Percentiles rank a stretch among this genome's conserved stretches.
Conservation (phyloP, 2,888 invertebrate genomes). For the Scaptomyza tumidula region DNA sequence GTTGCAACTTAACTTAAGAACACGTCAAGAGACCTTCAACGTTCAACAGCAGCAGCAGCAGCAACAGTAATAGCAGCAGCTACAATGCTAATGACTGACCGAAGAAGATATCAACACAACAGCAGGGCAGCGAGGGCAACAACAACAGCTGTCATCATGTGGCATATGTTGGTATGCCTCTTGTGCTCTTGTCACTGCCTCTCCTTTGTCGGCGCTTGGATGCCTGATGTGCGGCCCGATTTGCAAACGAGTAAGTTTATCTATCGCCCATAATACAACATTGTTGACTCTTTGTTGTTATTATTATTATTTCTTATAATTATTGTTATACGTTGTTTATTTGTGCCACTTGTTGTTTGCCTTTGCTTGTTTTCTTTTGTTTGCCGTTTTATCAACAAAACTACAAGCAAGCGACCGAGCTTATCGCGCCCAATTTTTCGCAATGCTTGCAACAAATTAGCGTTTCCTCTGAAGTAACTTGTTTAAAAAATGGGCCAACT, state of each 20-base stretch:
- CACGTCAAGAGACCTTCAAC: slow-evolving; percentile 64
- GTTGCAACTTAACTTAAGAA: slow-evolving; percentile 35
- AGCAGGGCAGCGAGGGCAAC: slow-evolving; percentile 25
- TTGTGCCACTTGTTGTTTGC: slow-evolving; percentile 61
- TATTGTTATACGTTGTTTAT: slow-evolving; percentile 42
- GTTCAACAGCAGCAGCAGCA: slow-evolving; percentile 52
- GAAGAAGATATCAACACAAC: slow-evolving; percentile 34
- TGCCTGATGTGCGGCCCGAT: slow-evolving; percentile 83
- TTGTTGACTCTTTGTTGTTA: slow-evolving; percentile 12
- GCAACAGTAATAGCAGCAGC: slow-evolving; percentile 39
- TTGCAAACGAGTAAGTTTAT: slow-evolving; percentile 81
- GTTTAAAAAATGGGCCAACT: slow-evolving; percentile 41
- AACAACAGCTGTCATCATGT: slow-evolving; percentile 32
- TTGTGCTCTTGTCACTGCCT: slow-evolving; percentile 18
- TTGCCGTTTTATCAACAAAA: slow-evolving; percentile 46
- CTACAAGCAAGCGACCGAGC: slow-evolving; percentile 23
- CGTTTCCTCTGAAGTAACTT: slow-evolving; percentile 65
- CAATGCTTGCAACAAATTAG: slow-evolving; percentile 68
- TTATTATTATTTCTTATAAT: slow-evolving; percentile 1
- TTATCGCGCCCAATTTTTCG: slow-evolving; percentile 71
- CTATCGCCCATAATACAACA: slow-evolving; percentile 15
- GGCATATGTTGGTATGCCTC: slow-evolving; percentile 19
- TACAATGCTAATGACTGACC: slow-evolving; percentile 58
- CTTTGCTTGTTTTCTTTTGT: slow-evolving; percentile 41
- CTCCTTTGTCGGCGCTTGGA: slow-evolving; percentile 68